Percentiles rank a stretch among this genome's conserved stretches.
Evolutionary conservation across 2,113 vertebrate genomes (phyloP).

Genomic region (Miniopterus natalensis): DNA sequence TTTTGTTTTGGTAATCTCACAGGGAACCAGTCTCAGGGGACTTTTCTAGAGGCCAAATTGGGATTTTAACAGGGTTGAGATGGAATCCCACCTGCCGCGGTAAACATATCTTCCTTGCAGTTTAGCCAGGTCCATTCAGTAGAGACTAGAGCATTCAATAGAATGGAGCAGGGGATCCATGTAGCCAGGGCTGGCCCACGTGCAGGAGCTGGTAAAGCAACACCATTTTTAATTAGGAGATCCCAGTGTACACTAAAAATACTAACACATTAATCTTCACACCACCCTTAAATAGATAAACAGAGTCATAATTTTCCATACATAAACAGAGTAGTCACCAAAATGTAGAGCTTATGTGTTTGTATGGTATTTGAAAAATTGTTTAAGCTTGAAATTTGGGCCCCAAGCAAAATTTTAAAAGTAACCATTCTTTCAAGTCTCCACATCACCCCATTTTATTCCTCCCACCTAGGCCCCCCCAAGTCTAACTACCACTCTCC

Average conservation of each 20-base stretch:
- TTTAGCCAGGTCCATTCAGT: background rate
- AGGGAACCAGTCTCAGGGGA: background rate
- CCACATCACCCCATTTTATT: background rate
- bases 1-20: background rate
- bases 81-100: background rate
- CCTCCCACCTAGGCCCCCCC: accelerated
- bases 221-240: background rate
- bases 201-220: background rate
- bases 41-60: constrained; percentile 30
- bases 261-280: background rate
- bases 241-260: background rate
- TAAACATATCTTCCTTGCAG: background rate
- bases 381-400: constrained; percentile 12
- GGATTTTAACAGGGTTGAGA: background rate
- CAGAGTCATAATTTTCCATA: background rate
- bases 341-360: background rate
- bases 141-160: background rate
- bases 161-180: background rate
- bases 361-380: background rate
- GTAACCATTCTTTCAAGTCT: background rate
- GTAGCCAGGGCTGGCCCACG: background rate
- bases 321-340: background rate
- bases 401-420: background rate
- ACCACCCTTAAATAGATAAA: background rate
- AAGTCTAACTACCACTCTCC: background rate